Base-by-base conservation (phyloP, 2,888 invertebrate species). In the Amphiduros pacificus region DNA sequence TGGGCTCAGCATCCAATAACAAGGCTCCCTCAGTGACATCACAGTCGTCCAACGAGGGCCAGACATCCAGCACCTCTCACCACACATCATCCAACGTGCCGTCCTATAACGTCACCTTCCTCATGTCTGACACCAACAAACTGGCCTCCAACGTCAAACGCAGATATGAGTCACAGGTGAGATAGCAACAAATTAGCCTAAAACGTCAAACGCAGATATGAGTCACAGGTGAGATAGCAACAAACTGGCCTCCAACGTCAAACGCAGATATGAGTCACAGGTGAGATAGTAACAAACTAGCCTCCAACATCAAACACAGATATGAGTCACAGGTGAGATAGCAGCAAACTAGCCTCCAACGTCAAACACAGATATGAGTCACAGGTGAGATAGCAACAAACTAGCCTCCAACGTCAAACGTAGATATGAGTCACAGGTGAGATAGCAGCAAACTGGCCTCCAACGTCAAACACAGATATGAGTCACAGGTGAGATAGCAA, bases 401-500 rank as follows among this genome's bases (percentile, higher is more conserved):
- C n/a, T n/a, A n/a, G n/a, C n/a, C n/a, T n/a, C n/a, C n/a, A n/a
- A n/a, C n/a, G n/a, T n/a, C n/a, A n/a, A n/a, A n/a, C n/a, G n/a
- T n/a, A n/a, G n/a, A n/a, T n/a, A n/a, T n/a, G n/a, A n/a, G n/a
- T n/a, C 84, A 90, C 57, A 87, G 87, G 0, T 86, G 85, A 32
- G 90, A 91, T 48, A 65, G 62, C 1, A 62, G 57, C n/a, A 88
- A 89, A 74, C 82, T 89, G 66, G 86, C 88, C 0, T 86, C 88
- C 17, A 89, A 87, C 74, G 83, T 86, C 2, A 87, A 74, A 65
- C 72, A 89, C 63, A 86, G 89, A 59, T 87, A 87, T 66, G 91
- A 92, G 81, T 88, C 87, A 74, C 90, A 90, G 85, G 90, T 90
- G 74, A 71, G 55, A n/a, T n/a, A n/a, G n/a, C n/a, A n/a, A n/a